Base-by-base conservation (phyloP, 2,888 invertebrate species). In the Spodoptera littoralis region DNA sequence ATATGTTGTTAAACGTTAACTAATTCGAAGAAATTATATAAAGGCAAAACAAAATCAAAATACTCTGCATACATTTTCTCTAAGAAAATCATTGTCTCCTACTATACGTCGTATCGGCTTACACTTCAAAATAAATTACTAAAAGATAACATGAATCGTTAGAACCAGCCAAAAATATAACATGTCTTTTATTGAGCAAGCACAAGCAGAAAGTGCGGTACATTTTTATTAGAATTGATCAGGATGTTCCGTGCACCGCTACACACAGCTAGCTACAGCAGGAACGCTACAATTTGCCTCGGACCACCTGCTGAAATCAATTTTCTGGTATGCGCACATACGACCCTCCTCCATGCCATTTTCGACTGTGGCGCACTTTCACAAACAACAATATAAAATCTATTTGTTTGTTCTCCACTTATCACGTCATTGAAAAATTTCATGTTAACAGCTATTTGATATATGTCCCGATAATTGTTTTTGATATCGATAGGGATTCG, bases 231-330 rank as follows among this genome's bases (percentile, higher is more conserved):
- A 13, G 30, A 65, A 65, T 24, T 59, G 41, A 55, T 65, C 47
- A 47, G 4, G 6, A 11, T 36, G 47, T 59, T 45, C 44, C 65
- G 22, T 52, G 59, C 71, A 55, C 13, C 9, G 3, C 9, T 46
- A n/a, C 9, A 42, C 5, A 12, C 24, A 54, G 24, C 53, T 18
- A 3, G 3, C 24, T 36, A 30, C 43, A 60, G 63, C 60, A 70
- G 76, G 60, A 73, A 74, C 75, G 74, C 73, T 77, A 75, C 82
- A 77, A 82, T 82, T 79, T 77, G 68, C 72, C 73, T 63, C 45
- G 66, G 77, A 77, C 77, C 87, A 87, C 86, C 87, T 87, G 87
- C 76, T 77, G 76, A 85, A 87, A 86, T 84, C 86, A 86, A 87
- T 87, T 87, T 86, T 86, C 86, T 86, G 87, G 80, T 85, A 56